phyloP scores from a whole-genome alignment of 2,113 vertebrate species.

The Heterochromis multidens region DNA sequence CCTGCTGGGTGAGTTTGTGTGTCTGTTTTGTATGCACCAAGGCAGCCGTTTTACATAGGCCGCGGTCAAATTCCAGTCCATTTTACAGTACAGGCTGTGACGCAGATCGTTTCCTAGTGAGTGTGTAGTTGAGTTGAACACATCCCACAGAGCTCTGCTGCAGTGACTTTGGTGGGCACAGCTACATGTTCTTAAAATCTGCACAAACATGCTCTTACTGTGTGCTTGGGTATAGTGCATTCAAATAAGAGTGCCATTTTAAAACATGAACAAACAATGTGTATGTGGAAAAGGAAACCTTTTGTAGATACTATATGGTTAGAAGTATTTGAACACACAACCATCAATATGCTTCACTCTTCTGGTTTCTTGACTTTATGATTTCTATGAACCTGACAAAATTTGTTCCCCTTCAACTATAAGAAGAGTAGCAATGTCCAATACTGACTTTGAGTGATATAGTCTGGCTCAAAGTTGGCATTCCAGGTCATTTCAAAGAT shows the following conservation, averaged over 20 bases:
- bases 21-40: conserved; percentile 2
- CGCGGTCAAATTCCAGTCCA: conserved; percentile 15
- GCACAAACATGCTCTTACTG: not conserved
- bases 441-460: too few species aligned
- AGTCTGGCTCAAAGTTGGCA: too few species aligned
- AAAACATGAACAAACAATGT: too few species aligned
- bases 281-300: too few species aligned
- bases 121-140: not conserved
- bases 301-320: too few species aligned
- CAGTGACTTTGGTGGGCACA: not conserved
- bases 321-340: too few species aligned
- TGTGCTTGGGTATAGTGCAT: not conserved
- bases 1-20: conserved; percentile 2
- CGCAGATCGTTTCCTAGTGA: not conserved
- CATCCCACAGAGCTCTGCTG: not conserved
- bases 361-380: too few species aligned
- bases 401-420: too few species aligned
- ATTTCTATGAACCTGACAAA: too few species aligned
- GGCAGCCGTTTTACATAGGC: conserved; percentile 1
- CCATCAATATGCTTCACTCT: too few species aligned
- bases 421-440: too few species aligned
- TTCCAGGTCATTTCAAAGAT: too few species aligned
- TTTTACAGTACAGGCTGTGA: conserved; percentile 7
- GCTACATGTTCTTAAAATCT: not conserved
- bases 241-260: not conserved